Conservation (phyloP, 1,140 invertebrate species). For the Temnothorax nylanderi region DNA sequence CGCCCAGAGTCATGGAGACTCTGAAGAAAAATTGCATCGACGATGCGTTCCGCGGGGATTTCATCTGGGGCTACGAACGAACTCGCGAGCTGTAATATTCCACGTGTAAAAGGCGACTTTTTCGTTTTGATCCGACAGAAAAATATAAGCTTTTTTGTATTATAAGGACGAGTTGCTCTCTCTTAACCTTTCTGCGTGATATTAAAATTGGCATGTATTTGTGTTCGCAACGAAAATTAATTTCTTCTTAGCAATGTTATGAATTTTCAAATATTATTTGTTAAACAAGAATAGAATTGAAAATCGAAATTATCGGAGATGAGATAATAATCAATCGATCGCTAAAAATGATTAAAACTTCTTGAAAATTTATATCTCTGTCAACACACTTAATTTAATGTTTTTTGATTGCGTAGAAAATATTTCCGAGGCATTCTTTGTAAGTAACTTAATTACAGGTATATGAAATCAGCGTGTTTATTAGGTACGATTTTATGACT, state of each 20-base stretch:
- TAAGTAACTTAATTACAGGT: constrained; percentile 15
- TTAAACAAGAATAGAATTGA: constrained; percentile 9
- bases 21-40: constrained; percentile 42
- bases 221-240: not conserved
- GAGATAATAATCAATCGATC: not conserved
- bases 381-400: not conserved
- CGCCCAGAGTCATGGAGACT: not conserved
- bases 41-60: constrained; percentile 24
- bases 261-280: not conserved
- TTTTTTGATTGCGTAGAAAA: constrained; percentile 6
- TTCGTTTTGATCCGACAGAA: constrained; percentile 11
- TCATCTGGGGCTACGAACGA: not conserved
- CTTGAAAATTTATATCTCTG: not conserved
- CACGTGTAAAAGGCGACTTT: not conserved
- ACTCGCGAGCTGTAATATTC: constrained; percentile 31
- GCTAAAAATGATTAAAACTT: not conserved
- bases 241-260: not conserved
- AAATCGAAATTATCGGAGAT: constrained; percentile 1
- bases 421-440: not conserved
- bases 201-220: not conserved
- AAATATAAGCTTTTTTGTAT: not conserved
- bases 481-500: not conserved
- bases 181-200: not conserved
- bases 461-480: not conserved
- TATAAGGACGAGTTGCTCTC: not conserved